Percentiles rank a stretch among this genome's conserved stretches.
phyloP scores from a whole-genome alignment of 2,888 invertebrate species.

The Nephrotoma guestfalica region DNA sequence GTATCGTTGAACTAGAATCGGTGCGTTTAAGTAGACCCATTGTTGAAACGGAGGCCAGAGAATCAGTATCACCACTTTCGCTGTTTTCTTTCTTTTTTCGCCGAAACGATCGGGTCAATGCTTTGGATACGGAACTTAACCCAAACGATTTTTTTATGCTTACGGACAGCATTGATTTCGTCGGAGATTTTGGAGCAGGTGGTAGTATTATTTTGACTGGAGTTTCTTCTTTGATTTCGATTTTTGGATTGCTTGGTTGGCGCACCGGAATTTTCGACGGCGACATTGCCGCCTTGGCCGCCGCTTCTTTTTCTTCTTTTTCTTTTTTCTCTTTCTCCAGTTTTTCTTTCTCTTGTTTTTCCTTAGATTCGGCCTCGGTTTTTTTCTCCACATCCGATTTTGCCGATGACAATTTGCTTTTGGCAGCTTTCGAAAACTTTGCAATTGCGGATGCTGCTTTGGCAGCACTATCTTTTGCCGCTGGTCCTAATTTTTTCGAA shows the following conservation, averaged over 20 bases:
- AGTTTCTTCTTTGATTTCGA: neutral
- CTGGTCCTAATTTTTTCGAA: neutral
- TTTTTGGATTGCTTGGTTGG: neutral
- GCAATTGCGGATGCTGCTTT: neutral
- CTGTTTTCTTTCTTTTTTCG: neutral
- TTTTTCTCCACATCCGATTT: neutral
- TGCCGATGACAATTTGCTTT: neutral
- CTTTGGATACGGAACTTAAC: neutral
- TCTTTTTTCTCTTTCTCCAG: neutral
- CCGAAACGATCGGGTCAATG: neutral
- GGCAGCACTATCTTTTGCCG: neutral
- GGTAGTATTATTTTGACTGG: neutral
- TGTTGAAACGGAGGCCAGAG: neutral
- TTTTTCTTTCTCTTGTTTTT: neutral
- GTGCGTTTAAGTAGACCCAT: neutral
- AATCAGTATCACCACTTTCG: neutral
- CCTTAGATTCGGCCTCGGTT: neutral
- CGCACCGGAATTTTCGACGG: conserved; percentile 27
- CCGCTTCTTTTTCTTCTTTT: neutral
- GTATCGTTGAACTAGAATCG: neutral
- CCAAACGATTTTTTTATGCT: neutral
- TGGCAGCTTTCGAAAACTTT: neutral
- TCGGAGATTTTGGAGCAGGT: neutral
- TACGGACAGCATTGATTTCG: neutral
- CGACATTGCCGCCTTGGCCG: conserved; percentile 14